Conservation (phyloP, 2,113 vertebrate species). For the Myodes glareolus region DNA sequence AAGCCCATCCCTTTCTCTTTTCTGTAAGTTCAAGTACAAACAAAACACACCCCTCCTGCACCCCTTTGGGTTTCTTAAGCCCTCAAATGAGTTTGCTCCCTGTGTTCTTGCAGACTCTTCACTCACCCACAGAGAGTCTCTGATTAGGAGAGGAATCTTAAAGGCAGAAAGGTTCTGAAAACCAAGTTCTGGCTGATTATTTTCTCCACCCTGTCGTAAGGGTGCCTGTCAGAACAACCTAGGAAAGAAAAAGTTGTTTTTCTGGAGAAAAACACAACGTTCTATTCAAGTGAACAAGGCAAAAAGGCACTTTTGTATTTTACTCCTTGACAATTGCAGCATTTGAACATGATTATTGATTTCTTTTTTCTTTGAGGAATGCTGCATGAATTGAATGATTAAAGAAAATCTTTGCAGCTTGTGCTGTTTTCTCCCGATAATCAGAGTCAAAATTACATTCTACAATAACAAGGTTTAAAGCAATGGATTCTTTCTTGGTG, state of each 20-base stretch:
- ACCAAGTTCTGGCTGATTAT: not conserved
- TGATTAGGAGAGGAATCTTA: not conserved
- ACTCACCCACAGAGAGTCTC: not conserved
- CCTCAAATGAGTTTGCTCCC: not conserved
- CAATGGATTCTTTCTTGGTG: constrained; percentile 21
- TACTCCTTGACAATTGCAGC: not conserved
- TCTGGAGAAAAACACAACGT: not conserved
- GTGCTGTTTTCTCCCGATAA: constrained; percentile 55
- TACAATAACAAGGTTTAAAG: constrained; percentile 47
- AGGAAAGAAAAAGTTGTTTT: constrained; percentile 38
- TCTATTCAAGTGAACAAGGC: constrained; percentile 23
- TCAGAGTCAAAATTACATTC: constrained; percentile 51
- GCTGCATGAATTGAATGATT: constrained; percentile 65
- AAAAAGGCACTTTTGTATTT: not conserved
- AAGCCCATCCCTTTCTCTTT: not conserved
- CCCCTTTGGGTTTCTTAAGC: not conserved
- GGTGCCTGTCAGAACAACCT: not conserved
- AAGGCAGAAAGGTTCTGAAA: not conserved
- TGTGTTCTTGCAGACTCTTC: not conserved
- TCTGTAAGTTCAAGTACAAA: not conserved
- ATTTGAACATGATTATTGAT: constrained; percentile 49
- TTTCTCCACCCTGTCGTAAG: not conserved
- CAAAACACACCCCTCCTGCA: not conserved
- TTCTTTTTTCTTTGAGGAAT: constrained; percentile 54
- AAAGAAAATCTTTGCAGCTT: constrained; percentile 59